Evolutionary conservation across 2,797 vertebrate genomes (phyloP).

Genomic region (Schizothorax lantsangensis): DNA sequence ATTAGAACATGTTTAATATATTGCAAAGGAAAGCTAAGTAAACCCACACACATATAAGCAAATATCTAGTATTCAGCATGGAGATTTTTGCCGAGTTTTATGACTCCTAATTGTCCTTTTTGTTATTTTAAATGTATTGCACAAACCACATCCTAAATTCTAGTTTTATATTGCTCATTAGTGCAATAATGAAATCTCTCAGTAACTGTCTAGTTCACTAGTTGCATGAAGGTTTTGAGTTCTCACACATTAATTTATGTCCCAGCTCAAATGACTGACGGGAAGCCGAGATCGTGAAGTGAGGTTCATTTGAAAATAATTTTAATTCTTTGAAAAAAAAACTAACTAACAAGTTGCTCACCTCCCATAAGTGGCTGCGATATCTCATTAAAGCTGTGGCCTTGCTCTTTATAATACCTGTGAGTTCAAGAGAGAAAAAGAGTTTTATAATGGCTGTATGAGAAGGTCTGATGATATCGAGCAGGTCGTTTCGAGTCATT

Average conservation of each 20-base stretch:
- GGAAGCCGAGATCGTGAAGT: background rate
- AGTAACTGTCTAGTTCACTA: background rate
- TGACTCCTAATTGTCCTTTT: background rate
- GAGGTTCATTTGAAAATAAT: background rate
- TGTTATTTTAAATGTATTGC: background rate
- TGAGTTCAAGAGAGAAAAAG: background rate
- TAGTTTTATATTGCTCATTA: background rate
- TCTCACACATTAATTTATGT: background rate
- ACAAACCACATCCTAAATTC: background rate
- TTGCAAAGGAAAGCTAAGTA: background rate
- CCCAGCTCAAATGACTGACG: background rate
- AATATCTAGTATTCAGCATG: background rate
- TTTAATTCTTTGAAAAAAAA: background rate
- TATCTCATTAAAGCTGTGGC: conserved; percentile 34
- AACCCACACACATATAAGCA: background rate
- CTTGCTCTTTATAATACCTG: conserved; percentile 1
- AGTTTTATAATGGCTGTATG: background rate
- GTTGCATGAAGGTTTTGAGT: background rate
- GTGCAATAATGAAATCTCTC: background rate
- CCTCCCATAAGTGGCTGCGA: background rate
- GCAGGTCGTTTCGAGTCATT: conserved; percentile 43
- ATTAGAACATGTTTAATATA: background rate
- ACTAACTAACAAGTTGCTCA: background rate
- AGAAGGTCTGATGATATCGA: background rate
- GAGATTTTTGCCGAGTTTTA: background rate